Evolutionary conservation across 2,113 vertebrate species (phyloP).

Genomic region (Hyperopisus bebe): DNA sequence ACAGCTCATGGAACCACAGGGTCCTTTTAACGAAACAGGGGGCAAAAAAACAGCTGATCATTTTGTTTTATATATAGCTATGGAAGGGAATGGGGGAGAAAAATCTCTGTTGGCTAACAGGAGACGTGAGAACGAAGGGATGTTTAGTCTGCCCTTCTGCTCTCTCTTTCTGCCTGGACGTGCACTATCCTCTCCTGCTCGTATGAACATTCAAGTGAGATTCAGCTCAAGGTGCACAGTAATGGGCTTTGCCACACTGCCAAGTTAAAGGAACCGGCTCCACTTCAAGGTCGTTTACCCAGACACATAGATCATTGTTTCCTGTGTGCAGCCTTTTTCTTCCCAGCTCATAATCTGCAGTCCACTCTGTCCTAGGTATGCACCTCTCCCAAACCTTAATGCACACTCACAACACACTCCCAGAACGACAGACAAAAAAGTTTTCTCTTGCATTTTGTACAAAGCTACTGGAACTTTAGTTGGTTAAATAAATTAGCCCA

Average conservation of each 20-base stretch:
- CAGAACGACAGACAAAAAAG: neutral
- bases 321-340: neutral
- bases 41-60: neutral
- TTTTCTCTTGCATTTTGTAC: neutral
- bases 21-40: neutral
- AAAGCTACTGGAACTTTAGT: neutral
- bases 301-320: slow-evolving; percentile 15
- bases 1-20: neutral
- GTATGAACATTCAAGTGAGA: neutral
- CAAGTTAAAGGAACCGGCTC: neutral
- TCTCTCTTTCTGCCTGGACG: neutral
- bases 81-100: neutral
- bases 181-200: neutral
- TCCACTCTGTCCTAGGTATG: neutral
- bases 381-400: neutral
- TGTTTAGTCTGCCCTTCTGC: neutral
- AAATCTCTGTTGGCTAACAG: neutral
- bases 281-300: neutral
- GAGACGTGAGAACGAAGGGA: neutral
- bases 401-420: neutral
- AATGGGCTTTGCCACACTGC: neutral
- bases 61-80: neutral
- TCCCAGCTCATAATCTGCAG: neutral
- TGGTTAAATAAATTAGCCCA: neutral
- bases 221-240: neutral